Conservation (phyloP, 2,888 invertebrate species). For the Caenorhabditis parvicauda region DNA sequence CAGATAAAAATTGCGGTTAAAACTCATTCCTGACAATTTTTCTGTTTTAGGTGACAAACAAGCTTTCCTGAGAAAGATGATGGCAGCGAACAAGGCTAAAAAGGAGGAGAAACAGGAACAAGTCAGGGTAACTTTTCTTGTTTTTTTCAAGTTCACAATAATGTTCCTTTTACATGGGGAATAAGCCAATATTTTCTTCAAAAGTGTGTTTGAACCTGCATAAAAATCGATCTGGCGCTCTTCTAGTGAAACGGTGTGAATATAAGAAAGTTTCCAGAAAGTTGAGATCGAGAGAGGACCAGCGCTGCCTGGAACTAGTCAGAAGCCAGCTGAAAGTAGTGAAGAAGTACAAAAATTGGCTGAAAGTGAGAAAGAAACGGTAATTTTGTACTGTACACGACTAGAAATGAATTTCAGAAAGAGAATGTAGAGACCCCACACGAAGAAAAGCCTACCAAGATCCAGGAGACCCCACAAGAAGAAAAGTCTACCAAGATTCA, state of each 20-base stretch:
- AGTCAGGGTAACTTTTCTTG: background rate
- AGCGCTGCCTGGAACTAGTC: too few species aligned
- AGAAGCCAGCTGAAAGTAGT: background rate
- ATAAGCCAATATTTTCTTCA: too few species aligned
- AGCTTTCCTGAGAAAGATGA: slow-evolving; percentile 38
- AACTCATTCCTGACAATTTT: too few species aligned
- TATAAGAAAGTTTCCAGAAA: background rate
- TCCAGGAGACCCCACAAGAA: slow-evolving; percentile 5
- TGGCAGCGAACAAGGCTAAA: slow-evolving; percentile 24
- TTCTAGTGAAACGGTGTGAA: background rate
- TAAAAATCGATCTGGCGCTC: background rate
- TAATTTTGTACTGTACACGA: too few species aligned
- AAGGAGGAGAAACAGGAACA: slow-evolving; percentile 1
- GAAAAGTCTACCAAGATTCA: slow-evolving; percentile 5
- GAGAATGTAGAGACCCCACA: slow-evolving; percentile 5
- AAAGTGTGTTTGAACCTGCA: too few species aligned
- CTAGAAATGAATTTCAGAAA: background rate
- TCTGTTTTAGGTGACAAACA: slow-evolving; percentile 19
- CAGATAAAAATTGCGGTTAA: too few species aligned
- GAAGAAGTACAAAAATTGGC: too few species aligned
- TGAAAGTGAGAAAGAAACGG: background rate
- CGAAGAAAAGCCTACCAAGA: slow-evolving; percentile 2
- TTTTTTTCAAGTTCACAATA: too few species aligned
- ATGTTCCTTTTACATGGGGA: too few species aligned
- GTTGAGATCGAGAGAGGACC: too few species aligned